Base-by-base conservation (phyloP, 2,113 vertebrate species). In the Hippocampus abdominalis region DNA sequence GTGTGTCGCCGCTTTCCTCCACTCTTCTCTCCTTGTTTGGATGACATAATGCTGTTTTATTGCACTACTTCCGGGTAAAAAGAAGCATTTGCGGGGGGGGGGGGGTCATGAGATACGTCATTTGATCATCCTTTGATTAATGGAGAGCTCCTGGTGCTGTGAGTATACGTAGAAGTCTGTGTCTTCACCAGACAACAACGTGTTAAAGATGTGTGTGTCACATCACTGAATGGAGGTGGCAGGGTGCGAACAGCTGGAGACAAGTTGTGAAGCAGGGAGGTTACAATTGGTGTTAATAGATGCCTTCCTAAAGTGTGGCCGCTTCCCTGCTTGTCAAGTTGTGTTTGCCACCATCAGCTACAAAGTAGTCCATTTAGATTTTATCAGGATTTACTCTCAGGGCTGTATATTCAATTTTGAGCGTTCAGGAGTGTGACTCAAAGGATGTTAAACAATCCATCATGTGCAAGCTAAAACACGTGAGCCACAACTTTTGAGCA, bases 261-360 rank as follows among this genome's bases (percentile, higher is more conserved):
- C 81, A 85, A 80, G 73, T 77, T 89, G 70, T 73, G 81, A 84
- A 81, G 80, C 74, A 70, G n/a, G 21, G 69, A 82, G 77, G 81
- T 82, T 86, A 90, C 87, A 90, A 86, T 89, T 88, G 82, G 87
- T 90, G 90, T 74, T 87, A 91, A 92, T 83, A 70, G 89, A 91
- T 66, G 79, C 56, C 75, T 90, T 87, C 79, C 82, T 91, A 82
- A 89, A 86, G 76, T 84, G 78, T 64, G 59, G 76, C 85, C 81
- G 64, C 0, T 60, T 46, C 59, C 74, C 60, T 3, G 57, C 54
- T n/a, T 72, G 70, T 63, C 1, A 73, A 62, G n/a, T 36, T 29
- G 39, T 77, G 60, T 72, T 76, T 68, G 57, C 57, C 57, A 63
- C 25, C 54, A 29, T 61, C 48, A 68, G 53, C 36, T 46, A 48